Evolutionary conservation across 2,888 invertebrate species (phyloP).

Genomic region (Microdon myrmicae): DNA sequence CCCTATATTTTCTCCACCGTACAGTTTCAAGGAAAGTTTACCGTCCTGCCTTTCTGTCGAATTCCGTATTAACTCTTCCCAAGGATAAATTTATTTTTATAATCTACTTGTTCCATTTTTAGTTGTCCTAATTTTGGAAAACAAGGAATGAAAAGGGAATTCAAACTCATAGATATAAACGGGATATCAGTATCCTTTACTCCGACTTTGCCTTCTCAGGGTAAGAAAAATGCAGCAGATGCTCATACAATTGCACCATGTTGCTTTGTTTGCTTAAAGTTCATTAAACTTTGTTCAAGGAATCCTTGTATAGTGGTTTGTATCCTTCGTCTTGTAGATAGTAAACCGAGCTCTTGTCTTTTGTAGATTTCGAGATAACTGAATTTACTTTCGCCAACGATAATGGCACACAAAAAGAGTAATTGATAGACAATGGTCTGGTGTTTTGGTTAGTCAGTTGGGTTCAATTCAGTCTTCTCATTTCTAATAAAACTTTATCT

Average conservation of each 20-base stretch:
- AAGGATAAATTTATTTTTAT: too few species aligned
- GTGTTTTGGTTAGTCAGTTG: too few species aligned
- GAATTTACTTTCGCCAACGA: constrained; percentile 21
- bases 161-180: too few species aligned
- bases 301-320: constrained; percentile 1
- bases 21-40: too few species aligned
- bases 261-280: constrained; percentile 26
- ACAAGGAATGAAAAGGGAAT: constrained; percentile 10
- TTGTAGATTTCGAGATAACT: constrained; percentile 27
- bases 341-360: constrained; percentile 8
- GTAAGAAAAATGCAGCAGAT: constrained; percentile 23
- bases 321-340: not conserved
- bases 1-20: too few species aligned
- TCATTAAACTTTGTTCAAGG: constrained; percentile 27
- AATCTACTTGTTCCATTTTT: too few species aligned
- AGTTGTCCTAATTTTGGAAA: constrained; percentile 10
- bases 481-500: too few species aligned
- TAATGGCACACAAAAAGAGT: constrained; percentile 18
- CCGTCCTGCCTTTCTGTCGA: too few species aligned
- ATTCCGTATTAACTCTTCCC: too few species aligned
- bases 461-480: too few species aligned
- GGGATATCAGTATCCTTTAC: not conserved
- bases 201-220: constrained; percentile 21
- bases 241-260: constrained; percentile 17
- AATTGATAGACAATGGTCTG: constrained; percentile 20